Base-by-base conservation (phyloP, 2,797 vertebrate species). In the Periophthalmus magnuspinnatus region DNA sequence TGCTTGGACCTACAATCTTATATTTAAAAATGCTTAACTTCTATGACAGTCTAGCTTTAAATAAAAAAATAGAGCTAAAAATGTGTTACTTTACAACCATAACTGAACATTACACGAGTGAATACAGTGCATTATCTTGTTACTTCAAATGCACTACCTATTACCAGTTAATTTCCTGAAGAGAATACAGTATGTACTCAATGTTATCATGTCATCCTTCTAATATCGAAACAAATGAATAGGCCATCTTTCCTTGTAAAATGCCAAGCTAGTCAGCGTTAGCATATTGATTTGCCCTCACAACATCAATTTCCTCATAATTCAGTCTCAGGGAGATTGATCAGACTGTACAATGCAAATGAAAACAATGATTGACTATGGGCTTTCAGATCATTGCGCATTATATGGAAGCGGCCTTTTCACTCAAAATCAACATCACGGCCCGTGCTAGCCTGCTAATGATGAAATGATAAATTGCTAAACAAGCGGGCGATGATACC, bases 231-330 rank as follows among this genome's bases (percentile, higher is more conserved):
- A 47, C 62, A 64, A 24, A 24, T 24, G 16, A 24, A 47, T 14
- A 47, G 41, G 22, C 41, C 22, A 47, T 47, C 62, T 41, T 62
- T 41, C 36, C n/a, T 41, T 62, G 64, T 73, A 52, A 36, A 66
- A 70, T 52, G 33, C 21, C 28, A 21, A 7, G 38, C 48, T 69
- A 33, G 21, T 57, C 48, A 6, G 65, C 55, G 55, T 71, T 41
- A 75, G 70, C 36, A 24, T 62, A 82, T 77, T 70, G 81, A 83
- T 82, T 67, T 70, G 47, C 32, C 32, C 21, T 48, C 50, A 38
- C 50, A 67, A 38, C 58, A 21, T 67, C 45, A 82, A 57, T 80
- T 81, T 77, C 63, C 64, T 81, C 57, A 65, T 76, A 65, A 82
- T 85, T 68, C 78, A 77, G 69, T 73, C 22, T 65, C 8, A 33